Evolutionary conservation across 2,797 vertebrate species (phyloP), one percentile per base, ranked within the genome.

Genomic region (Acomys russatus): DNA sequence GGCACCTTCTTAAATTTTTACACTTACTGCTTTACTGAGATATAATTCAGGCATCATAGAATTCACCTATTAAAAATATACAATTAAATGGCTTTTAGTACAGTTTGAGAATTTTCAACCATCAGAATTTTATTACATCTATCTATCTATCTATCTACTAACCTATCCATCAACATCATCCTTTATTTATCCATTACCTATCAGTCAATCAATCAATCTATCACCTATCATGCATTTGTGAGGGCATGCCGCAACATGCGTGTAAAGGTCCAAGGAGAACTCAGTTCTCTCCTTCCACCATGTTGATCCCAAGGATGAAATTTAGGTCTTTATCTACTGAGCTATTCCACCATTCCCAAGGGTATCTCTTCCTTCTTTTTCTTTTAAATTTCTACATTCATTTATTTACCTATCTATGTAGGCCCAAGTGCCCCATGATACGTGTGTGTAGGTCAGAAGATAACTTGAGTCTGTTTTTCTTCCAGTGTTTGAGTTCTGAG

Each of bases 21-120:
- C n/a, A 88, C 84, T 73, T 74, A 82, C 10, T 83, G 30, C 20
- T 51, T 96, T 80, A 80, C 68, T 89, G 28, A 82, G 15, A 78
- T 92, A 70, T 61, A 91, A 83, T 82, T 80, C 9, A 54, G 9
- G 35, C 33, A 33, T 35, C 73, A 80, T 56, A 71, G 33, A 80
- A 80, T 91, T 86, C 38, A 51, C 44, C 30, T 92, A 84, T n/a
- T 83, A 56, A 80, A 90, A 84, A 4, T 85, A 9, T 84, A 70
- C 17, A 59, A n/a, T n/a, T 90, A 38, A 92, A 71, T 90, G 23
- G 6, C 35, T 73, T 94, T 92, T 56, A 74, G 23, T 64, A 38
- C 44, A 44, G 44, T 4, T 44, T 44, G 23, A 71, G 61, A 86
- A 83, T 79, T 90, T 92, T 84, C 44, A 90, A 25, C 17, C 30